These are phyloP conservation scores for Rhyacophila evoluta DNA, from an alignment of 2,888 invertebrate species.

Conservation along the genomic window DNA sequence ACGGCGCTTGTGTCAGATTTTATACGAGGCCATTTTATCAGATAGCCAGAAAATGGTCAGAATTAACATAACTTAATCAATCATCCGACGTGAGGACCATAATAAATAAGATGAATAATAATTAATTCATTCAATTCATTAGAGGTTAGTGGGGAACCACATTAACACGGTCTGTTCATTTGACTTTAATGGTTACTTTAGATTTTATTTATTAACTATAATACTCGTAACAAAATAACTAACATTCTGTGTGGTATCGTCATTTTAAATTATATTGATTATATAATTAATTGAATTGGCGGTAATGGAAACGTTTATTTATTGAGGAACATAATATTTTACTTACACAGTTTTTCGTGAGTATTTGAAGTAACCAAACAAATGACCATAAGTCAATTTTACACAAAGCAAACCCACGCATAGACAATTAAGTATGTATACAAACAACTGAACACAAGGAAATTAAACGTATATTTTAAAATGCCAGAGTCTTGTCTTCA, in stretches of 20 bases:
- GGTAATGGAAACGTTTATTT: too few species aligned
- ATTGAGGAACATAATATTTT: too few species aligned
- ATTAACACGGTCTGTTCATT: neutral
- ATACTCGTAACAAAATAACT: neutral
- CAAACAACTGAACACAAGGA: too few species aligned
- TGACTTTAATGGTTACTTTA: neutral
- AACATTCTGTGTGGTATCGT: neutral
- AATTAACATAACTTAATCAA: neutral
- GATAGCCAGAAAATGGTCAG: neutral
- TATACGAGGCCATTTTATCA: neutral
- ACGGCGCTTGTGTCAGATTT: neutral
- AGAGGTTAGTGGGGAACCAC: neutral
- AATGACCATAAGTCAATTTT: too few species aligned
- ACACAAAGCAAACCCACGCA: too few species aligned
- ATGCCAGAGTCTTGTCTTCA: too few species aligned
- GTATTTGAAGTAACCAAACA: too few species aligned
- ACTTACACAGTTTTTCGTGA: too few species aligned
- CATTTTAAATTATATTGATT: neutral
- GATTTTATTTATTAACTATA: neutral
- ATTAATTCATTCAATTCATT: slow-evolving; percentile 16
- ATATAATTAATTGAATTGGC: too few species aligned
- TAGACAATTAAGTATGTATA: too few species aligned
- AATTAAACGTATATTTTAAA: too few species aligned
- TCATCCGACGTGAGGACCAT: neutral
- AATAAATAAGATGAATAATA: slow-evolving; percentile 1